phyloP scores from a whole-genome alignment of 2,113 vertebrate species.

The Rhea americana region DNA sequence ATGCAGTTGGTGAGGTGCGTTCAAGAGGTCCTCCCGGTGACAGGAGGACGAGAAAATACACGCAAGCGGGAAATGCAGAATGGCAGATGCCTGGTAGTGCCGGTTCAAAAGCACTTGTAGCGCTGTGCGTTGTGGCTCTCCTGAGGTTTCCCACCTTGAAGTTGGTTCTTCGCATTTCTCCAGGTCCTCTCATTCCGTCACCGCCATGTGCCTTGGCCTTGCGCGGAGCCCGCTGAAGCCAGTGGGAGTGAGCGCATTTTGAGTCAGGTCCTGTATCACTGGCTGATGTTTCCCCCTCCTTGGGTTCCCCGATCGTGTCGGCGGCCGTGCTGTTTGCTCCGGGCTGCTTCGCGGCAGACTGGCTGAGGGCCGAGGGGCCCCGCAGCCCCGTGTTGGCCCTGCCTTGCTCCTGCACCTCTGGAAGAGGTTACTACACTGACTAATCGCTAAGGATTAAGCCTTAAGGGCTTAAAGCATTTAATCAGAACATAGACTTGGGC shows the following conservation, averaged over 20 bases:
- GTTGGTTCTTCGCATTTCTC: neutral
- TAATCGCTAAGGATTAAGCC: neutral
- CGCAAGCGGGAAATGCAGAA: neutral
- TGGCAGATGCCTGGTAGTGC: accelerated
- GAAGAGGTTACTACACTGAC: neutral
- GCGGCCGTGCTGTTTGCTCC: neutral
- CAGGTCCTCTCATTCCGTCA: neutral
- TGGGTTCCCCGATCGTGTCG: neutral
- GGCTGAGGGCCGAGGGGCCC: neutral
- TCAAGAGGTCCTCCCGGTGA: neutral
- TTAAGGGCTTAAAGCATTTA: neutral
- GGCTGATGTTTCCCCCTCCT: neutral
- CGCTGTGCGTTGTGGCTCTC: neutral
- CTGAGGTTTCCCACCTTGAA: neutral
- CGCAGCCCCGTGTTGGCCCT: neutral
- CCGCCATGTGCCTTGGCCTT: neutral
- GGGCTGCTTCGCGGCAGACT: accelerated
- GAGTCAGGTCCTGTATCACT: accelerated
- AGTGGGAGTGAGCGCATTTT: neutral
- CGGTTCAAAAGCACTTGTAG: neutral
- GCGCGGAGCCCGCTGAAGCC: neutral
- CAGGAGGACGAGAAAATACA: neutral
- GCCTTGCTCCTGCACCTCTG: neutral
- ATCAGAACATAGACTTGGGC: neutral
- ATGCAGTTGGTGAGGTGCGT: neutral